These are phyloP conservation scores for Leuctra nigra DNA, from an alignment of 2,888 invertebrate species.

Conservation along the genomic window DNA sequence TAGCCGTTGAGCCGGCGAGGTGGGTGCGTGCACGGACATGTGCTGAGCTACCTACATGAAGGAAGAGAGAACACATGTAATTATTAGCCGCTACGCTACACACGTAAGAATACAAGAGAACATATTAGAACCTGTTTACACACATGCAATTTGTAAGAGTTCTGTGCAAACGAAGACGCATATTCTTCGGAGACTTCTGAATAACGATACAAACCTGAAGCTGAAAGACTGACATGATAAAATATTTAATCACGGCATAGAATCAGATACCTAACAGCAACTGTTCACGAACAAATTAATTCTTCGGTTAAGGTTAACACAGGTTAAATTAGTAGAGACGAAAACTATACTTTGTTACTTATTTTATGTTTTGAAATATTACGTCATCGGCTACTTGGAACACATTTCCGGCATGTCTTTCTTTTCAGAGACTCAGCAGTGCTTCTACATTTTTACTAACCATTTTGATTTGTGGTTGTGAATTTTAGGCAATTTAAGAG, in stretches of 20 bases:
- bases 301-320: constrained; percentile 1
- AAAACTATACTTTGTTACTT: too few relatives aligned
- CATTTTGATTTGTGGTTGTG: too few relatives aligned
- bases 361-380: too few relatives aligned
- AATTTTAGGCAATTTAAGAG: too few relatives aligned
- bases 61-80: too few relatives aligned
- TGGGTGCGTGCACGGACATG: background rate
- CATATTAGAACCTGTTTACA: constrained; percentile 9
- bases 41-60: too few relatives aligned
- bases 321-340: constrained; percentile 11
- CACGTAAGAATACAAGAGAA: background rate
- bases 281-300: constrained; percentile 3
- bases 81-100: background rate
- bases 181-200: background rate
- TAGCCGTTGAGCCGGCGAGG: too few relatives aligned
- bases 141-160: constrained; percentile 14
- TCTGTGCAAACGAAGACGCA: constrained; percentile 1
- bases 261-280: constrained; percentile 5
- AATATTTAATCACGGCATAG: background rate
- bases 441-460: too few relatives aligned
- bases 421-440: too few relatives aligned
- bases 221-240: constrained; percentile 7
- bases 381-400: too few relatives aligned
- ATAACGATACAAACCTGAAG: background rate
- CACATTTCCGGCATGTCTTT: too few relatives aligned